Evolutionary conservation across 2,113 vertebrate species (phyloP).

Genomic region (Redunca redunca): DNA sequence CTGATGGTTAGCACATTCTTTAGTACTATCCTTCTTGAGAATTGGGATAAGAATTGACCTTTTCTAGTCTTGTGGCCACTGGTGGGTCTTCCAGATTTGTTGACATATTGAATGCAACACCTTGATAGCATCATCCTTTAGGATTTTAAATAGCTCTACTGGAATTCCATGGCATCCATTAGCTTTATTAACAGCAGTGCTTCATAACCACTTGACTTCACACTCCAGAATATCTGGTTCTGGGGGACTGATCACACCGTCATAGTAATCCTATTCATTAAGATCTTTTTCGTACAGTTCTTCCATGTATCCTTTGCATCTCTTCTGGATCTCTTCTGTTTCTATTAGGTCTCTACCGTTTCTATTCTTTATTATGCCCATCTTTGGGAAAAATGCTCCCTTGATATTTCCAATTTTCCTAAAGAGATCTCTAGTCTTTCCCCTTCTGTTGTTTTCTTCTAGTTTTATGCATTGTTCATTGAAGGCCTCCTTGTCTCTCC

Average conservation of each 20-base stretch:
- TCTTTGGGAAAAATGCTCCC: neutral
- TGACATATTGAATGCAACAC: neutral
- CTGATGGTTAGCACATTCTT: neutral
- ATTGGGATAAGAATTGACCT: neutral
- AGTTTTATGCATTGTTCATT: neutral
- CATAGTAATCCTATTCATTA: neutral
- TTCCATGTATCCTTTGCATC: neutral
- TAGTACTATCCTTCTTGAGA: neutral
- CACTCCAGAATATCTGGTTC: neutral
- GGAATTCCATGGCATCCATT: neutral
- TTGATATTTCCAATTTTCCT: neutral
- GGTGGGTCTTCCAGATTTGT: neutral
- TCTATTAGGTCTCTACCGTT: rapidly evolving
- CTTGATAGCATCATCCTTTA: neutral
- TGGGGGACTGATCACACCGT: neutral
- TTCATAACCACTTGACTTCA: neutral
- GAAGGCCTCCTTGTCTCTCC: neutral
- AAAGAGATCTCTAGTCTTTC: neutral
- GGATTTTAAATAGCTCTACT: neutral
- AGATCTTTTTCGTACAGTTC: neutral
- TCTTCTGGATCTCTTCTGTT: neutral
- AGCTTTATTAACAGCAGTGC: neutral
- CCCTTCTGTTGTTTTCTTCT: neutral
- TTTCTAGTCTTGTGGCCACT: neutral
- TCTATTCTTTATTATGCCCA: neutral